A percentile compares a stretch with the other conserved stretches of the same genome.
Conservation (phyloP, 2,888 invertebrate species). For the Patella caerulea region DNA sequence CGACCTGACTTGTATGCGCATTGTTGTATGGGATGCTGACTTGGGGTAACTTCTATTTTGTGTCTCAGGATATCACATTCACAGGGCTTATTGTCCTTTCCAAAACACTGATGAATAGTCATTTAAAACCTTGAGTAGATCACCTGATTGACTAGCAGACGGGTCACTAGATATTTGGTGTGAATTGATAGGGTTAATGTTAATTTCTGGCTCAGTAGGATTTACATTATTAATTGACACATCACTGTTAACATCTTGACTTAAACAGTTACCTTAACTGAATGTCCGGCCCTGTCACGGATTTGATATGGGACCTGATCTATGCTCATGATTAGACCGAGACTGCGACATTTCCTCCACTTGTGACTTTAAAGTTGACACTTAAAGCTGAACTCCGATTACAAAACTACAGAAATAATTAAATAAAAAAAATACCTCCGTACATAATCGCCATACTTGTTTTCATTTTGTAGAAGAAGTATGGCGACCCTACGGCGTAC, state of each 20-base stretch:
- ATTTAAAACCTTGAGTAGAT: not conserved
- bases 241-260: not conserved
- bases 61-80: slow-evolving; percentile 8
- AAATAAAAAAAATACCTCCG: too few relatives aligned
- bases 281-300: not conserved
- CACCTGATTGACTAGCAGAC: not conserved
- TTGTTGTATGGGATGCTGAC: slow-evolving; percentile 12
- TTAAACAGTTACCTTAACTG: not conserved
- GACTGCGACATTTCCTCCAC: too few relatives aligned
- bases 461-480: too few relatives aligned
- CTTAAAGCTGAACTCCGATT: too few relatives aligned
- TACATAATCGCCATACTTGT: too few relatives aligned
- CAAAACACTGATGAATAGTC: slow-evolving; percentile 17
- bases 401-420: too few relatives aligned
- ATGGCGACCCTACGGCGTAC: too few relatives aligned
- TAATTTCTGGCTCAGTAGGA: too few relatives aligned
- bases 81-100: not conserved
- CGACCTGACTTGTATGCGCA: slow-evolving; percentile 9
- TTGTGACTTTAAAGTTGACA: too few relatives aligned
- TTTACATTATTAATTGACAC: too few relatives aligned
- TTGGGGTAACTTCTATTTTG: not conserved
- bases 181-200: too few relatives aligned
- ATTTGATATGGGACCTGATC: not conserved
- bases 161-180: not conserved
- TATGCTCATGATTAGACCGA: too few relatives aligned